These are phyloP conservation scores for Nyctereutes procyonoides DNA, from an alignment of 2,113 vertebrate species.

Conservation along the genomic window DNA sequence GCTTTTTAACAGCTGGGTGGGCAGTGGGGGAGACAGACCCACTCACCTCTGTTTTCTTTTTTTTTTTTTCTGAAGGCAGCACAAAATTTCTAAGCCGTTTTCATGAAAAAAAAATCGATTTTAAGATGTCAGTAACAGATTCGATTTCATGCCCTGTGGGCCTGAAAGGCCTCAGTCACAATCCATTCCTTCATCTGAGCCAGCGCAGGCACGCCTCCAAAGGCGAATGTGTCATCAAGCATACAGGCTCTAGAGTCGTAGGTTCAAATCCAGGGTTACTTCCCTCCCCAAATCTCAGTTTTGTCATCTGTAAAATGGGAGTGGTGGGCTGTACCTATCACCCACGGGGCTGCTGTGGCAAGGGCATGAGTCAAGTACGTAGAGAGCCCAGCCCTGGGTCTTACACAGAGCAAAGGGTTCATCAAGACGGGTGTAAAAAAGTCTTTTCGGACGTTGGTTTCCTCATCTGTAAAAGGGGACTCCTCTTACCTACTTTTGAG, in stretches of 20 bases:
- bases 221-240: accelerated
- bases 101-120: neutral
- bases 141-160: neutral
- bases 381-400: neutral
- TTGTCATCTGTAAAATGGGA: neutral
- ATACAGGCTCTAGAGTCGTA: neutral
- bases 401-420: neutral
- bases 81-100: neutral
- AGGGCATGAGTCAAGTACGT: no score
- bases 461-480: neutral
- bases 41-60: neutral
- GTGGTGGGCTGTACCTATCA: accelerated
- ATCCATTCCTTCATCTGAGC: neutral
- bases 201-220: neutral
- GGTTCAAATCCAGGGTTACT: neutral
- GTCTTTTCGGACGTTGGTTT: neutral
- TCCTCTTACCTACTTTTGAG: neutral
- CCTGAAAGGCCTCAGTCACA: neutral
- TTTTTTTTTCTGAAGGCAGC: neutral
- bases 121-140: neutral
- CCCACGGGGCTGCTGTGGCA: neutral
- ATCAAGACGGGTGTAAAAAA: neutral
- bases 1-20: neutral
- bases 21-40: accelerated
- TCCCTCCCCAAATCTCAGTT: neutral